phyloP scores from a whole-genome alignment of 2,888 invertebrate species.

The Eupithecia dodoneata region DNA sequence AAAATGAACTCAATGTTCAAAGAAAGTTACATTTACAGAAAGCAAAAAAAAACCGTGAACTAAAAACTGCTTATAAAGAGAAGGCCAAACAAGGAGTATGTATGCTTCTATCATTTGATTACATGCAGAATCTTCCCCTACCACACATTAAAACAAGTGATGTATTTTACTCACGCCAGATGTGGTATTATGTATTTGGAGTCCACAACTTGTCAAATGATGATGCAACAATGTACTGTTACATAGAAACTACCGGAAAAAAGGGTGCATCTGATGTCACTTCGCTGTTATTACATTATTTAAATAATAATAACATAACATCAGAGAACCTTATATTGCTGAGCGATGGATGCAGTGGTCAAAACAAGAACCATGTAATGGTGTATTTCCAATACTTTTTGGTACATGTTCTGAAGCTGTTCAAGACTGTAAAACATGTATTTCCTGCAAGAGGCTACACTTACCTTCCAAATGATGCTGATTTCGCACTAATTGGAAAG shows the following conservation, averaged over 20 bases:
- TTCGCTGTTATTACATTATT: constrained; percentile 20
- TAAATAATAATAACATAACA: constrained; percentile 24
- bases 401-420: constrained; percentile 24
- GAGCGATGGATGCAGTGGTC: constrained; percentile 35
- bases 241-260: constrained; percentile 28
- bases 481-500: constrained; percentile 29
- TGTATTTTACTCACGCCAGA: constrained; percentile 23
- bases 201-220: not conserved
- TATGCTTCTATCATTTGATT: no score
- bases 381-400: constrained; percentile 32
- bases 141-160: not conserved
- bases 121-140: not conserved
- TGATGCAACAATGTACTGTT: constrained; percentile 18
- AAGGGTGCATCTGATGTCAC: constrained; percentile 35
- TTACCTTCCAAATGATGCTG: constrained; percentile 29
- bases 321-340: constrained; percentile 28
- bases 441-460: constrained; percentile 28
- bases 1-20: no score
- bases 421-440: constrained; percentile 26
- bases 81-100: no score
- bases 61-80: no score
- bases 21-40: no score
- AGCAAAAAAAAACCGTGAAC: no score
- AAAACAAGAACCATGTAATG: constrained; percentile 35
- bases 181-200: constrained; percentile 10